Evolutionary conservation across 2,888 invertebrate species (phyloP).

Genomic region (Phaedon cochleariae): DNA sequence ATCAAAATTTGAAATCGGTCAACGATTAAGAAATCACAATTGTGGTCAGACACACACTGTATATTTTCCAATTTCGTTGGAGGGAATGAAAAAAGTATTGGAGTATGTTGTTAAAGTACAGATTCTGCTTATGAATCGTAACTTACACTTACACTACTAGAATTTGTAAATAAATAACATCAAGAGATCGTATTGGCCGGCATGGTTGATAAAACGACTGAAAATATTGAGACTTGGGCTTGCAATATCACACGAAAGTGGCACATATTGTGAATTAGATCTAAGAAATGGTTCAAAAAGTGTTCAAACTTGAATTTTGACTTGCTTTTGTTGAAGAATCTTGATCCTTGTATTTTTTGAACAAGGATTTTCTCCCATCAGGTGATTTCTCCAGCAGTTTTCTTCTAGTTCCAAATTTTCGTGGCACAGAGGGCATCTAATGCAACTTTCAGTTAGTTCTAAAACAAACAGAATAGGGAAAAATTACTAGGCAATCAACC

Average conservation of each 20-base stretch:
- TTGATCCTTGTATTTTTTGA: constrained; percentile 57
- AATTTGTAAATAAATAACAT: not conserved
- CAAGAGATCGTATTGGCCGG: not conserved
- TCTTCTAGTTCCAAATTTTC: constrained; percentile 78
- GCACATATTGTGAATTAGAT: not conserved
- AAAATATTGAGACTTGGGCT: not conserved
- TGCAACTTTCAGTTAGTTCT: constrained; percentile 70
- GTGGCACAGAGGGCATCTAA: constrained; percentile 88
- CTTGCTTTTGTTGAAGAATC: constrained; percentile 54
- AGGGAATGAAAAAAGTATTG: not conserved
- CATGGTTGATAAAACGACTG: not conserved
- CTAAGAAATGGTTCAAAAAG: not conserved
- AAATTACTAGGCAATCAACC: too few relatives aligned
- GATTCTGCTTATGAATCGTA: not conserved
- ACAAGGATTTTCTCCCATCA: constrained; percentile 69
- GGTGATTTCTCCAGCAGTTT: constrained; percentile 83
- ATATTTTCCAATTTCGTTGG: not conserved
- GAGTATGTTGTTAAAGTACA: not conserved
- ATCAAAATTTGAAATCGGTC: too few relatives aligned
- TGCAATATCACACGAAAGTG: not conserved
- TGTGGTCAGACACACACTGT: too few relatives aligned
- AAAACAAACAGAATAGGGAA: constrained; percentile 36
- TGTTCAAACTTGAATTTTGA: constrained; percentile 54
- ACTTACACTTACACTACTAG: not conserved
- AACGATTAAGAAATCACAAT: too few relatives aligned